Percentiles rank a stretch among this genome's conserved stretches.
These are phyloP conservation scores for Leptatherina wallacei DNA, from an alignment of 2,797 vertebrate species.

Conservation along the genomic window DNA sequence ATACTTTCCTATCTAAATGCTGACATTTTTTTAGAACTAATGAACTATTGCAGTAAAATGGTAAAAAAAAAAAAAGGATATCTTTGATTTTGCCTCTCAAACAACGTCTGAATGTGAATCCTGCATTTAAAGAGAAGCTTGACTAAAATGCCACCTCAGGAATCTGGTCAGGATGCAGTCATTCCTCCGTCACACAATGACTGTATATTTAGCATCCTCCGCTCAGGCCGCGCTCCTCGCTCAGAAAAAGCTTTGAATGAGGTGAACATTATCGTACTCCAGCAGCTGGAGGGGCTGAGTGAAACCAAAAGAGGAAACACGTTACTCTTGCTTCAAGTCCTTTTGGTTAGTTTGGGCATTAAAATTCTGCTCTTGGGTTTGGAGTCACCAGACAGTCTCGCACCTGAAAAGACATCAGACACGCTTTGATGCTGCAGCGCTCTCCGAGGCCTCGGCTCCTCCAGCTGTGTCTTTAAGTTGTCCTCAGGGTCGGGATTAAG, in stretches of 20 bases:
- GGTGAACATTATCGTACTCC: slow-evolving; percentile 21
- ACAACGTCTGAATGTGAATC: neutral
- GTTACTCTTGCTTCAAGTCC: slow-evolving; percentile 29
- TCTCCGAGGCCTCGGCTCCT: slow-evolving; percentile 19
- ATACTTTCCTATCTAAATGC: no score
- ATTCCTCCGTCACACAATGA: slow-evolving; percentile 3
- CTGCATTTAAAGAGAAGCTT: no score
- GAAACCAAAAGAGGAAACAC: slow-evolving; percentile 13
- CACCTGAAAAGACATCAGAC: slow-evolving; percentile 12
- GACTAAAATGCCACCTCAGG: slow-evolving; percentile 3
- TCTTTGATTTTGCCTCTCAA: neutral
- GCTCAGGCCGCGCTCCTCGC: neutral
- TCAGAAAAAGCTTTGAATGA: slow-evolving; percentile 25
- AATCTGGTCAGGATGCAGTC: neutral
- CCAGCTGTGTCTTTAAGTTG: slow-evolving; percentile 4
- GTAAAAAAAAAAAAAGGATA: no score
- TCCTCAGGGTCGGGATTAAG: slow-evolving; percentile 43
- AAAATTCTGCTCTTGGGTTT: slow-evolving; percentile 25
- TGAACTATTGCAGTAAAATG: no score
- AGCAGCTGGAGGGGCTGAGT: slow-evolving; percentile 3
- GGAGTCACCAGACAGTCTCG: slow-evolving; percentile 7
- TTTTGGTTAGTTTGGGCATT: slow-evolving; percentile 33
- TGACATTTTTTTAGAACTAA: no score
- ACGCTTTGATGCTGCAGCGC: slow-evolving; percentile 9
- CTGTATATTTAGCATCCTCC: slow-evolving; percentile 24